Conservation (phyloP, 2,888 invertebrate genomes). For the Drosophila recens region DNA sequence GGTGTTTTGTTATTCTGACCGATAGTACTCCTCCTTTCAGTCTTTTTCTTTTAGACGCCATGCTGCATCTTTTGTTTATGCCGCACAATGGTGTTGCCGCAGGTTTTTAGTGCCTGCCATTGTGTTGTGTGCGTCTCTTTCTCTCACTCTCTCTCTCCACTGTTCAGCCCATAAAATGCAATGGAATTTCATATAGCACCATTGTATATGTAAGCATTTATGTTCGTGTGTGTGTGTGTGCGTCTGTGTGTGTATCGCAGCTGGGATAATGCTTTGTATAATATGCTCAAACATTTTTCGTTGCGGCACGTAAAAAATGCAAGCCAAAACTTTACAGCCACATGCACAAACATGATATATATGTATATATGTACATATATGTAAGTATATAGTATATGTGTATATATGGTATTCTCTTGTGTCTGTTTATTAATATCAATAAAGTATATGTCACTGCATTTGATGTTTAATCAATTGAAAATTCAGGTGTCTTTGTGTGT, state of each 20-base stretch:
- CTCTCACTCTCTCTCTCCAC: constrained; percentile 18
- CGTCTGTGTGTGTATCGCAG: constrained; percentile 44
- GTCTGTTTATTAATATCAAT: constrained; percentile 38
- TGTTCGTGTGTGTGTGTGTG: constrained; percentile 28
- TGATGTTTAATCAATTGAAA: constrained; percentile 78
- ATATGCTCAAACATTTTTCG: constrained; percentile 69
- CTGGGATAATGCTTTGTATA: constrained; percentile 67
- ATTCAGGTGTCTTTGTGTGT: constrained; percentile 31
- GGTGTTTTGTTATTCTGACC: constrained; percentile 63
- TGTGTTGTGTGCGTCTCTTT: constrained; percentile 39
- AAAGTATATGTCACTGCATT: constrained; percentile 56
- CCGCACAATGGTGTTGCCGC: constrained; percentile 74
- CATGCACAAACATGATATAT: background rate
- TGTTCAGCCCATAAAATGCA: constrained; percentile 70
- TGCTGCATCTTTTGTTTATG: constrained; percentile 76
- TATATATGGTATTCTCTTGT: constrained; percentile 1
- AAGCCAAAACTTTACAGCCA: constrained; percentile 47
- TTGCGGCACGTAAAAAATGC: constrained; percentile 76
- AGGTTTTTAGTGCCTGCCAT: constrained; percentile 74
- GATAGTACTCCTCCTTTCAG: constrained; percentile 50
- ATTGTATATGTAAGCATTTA: constrained; percentile 41
- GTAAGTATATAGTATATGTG: too few species aligned
- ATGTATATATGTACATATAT: background rate
- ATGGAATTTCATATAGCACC: constrained; percentile 73
- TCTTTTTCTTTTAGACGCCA: constrained; percentile 32